Evolutionary conservation across 2,888 invertebrate genomes (phyloP).

Genomic region (Cynaeus angustus): DNA sequence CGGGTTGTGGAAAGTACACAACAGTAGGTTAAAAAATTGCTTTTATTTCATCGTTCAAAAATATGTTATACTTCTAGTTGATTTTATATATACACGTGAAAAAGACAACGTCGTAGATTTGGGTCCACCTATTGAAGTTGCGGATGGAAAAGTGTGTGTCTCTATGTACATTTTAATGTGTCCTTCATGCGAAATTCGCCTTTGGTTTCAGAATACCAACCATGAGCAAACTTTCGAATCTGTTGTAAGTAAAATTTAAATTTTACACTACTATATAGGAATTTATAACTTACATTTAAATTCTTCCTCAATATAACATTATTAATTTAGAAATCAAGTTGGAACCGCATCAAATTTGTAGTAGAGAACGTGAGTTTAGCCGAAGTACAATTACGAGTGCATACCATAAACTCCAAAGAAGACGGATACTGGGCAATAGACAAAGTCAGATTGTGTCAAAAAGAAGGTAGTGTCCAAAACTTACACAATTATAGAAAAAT

Average conservation of each 20-base stretch:
- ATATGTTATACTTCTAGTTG: constrained; percentile 12
- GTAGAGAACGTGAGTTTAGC: not conserved
- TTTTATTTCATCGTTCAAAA: not conserved
- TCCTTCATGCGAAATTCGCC: constrained; percentile 4
- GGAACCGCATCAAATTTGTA: constrained; percentile 23
- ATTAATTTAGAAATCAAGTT: constrained; percentile 2
- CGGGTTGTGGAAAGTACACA: constrained; percentile 27
- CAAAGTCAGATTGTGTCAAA: constrained; percentile 19
- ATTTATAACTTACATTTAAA: too few species aligned
- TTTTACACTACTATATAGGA: too few species aligned
- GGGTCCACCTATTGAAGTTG: not conserved
- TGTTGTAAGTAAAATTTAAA: not conserved
- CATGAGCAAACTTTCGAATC: constrained; percentile 10
- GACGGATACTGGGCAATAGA: constrained; percentile 25
- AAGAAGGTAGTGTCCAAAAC: constrained; percentile 8
- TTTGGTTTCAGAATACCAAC: not conserved
- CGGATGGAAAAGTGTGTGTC: constrained; percentile 1
- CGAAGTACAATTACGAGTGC: not conserved
- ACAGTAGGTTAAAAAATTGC: constrained; percentile 1
- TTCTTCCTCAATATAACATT: too few species aligned
- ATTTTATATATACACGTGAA: constrained; percentile 17
- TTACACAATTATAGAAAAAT: not conserved
- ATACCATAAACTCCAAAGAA: not conserved
- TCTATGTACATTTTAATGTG: constrained; percentile 36
- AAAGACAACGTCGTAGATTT: not conserved